Conservation (phyloP, 1,140 invertebrate species). For the Musca domestica region DNA sequence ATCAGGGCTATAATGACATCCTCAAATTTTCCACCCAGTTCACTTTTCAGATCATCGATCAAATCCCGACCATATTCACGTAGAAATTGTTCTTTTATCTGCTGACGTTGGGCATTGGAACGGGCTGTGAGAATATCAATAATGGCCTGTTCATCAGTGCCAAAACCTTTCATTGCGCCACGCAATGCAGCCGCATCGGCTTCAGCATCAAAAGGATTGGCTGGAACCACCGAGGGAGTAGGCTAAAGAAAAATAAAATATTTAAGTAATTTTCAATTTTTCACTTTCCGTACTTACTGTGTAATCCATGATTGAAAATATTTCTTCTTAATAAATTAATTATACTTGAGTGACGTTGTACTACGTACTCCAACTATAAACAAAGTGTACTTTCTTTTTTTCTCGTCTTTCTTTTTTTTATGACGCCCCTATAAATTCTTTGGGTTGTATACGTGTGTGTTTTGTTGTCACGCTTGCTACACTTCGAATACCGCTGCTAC, state of each 20-base stretch:
- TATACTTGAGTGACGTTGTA: no score
- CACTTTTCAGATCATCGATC: constrained; percentile 71
- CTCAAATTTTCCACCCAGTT: constrained; percentile 75
- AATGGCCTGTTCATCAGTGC: constrained; percentile 74
- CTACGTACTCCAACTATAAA: no score
- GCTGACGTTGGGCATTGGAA: constrained; percentile 66
- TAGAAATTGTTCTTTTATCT: constrained; percentile 68
- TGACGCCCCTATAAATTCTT: no score
- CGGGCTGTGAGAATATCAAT: constrained; percentile 69
- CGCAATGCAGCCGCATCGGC: constrained; percentile 68
- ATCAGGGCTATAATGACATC: constrained; percentile 74
- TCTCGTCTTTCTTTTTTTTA: no score
- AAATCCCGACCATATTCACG: constrained; percentile 74
- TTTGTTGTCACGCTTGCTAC: no score
- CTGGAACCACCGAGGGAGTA: constrained; percentile 62
- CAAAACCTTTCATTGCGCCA: constrained; percentile 75
- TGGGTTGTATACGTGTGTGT: no score
- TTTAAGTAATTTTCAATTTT: no score
- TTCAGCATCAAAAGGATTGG: constrained; percentile 62
- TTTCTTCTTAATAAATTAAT: no score
- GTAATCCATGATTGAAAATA: no score
- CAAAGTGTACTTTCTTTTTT: no score
- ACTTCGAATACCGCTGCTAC: no score
- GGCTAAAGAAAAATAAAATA: constrained; percentile 36
- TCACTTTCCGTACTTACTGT: no score